phyloP scores from a whole-genome alignment of 2,797 vertebrate genomes.

The Borostomias antarcticus region DNA sequence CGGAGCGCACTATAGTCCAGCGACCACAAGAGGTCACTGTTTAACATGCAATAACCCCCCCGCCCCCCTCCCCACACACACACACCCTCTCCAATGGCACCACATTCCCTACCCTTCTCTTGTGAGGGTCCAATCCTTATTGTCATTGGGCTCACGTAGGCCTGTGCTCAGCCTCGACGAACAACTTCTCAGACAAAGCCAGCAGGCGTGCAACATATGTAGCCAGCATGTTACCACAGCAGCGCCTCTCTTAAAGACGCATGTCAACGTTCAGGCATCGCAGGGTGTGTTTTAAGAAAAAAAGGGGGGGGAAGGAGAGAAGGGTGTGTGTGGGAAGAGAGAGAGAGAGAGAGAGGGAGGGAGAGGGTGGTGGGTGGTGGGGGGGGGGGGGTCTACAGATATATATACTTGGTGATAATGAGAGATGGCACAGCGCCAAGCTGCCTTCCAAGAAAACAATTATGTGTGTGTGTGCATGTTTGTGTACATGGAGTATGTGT shows the following conservation, averaged over 20 bases:
- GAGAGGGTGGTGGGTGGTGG: conserved; percentile 7
- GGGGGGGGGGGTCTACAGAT: conserved; percentile 50
- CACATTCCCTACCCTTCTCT: conserved; percentile 28
- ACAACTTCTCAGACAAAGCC: conserved; percentile 84
- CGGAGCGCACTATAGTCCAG: neutral
- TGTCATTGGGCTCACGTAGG: conserved; percentile 82
- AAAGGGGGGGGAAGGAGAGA: neutral
- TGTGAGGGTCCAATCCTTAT: conserved; percentile 70
- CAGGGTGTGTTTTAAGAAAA: neutral
- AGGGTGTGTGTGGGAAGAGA: conserved; percentile 35
- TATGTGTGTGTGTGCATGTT: no score
- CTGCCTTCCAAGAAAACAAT: conserved; percentile 69
- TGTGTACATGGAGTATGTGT: no score
- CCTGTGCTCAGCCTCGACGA: conserved; percentile 73
- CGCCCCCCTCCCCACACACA: neutral
- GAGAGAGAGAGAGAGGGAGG: conserved; percentile 15
- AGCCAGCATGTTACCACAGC: conserved; percentile 70
- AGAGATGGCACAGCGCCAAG: conserved; percentile 74
- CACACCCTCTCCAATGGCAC: conserved; percentile 31
- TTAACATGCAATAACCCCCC: conserved; percentile 49
- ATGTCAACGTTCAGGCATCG: conserved; percentile 46
- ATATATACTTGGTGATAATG: conserved; percentile 77
- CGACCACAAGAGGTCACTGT: conserved; percentile 76
- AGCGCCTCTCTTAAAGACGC: conserved; percentile 64
- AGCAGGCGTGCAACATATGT: conserved; percentile 78